Conservation (phyloP, 2,797 vertebrate genomes). For the Mus minutoides region DNA sequence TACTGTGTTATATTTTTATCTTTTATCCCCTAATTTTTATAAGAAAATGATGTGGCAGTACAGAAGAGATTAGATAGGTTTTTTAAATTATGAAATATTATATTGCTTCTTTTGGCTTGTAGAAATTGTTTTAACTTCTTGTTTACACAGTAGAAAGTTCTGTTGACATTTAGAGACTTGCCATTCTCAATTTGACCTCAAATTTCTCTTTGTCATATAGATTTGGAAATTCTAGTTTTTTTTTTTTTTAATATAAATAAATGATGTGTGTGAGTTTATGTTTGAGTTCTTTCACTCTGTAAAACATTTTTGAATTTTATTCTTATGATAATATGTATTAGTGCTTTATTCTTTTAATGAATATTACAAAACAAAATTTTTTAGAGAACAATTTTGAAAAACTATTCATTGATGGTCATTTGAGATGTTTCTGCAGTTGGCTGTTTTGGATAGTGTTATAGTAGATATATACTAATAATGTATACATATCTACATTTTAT, state of each 20-base stretch:
- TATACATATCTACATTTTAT: neutral
- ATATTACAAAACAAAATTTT: neutral
- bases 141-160: neutral
- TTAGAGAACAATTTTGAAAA: neutral
- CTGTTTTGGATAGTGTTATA: neutral
- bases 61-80: accelerated
- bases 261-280: neutral
- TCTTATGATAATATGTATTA: neutral
- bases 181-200: neutral
- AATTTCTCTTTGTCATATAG: neutral
- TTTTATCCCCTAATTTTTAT: neutral
- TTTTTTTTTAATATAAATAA: neutral
- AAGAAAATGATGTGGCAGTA: neutral
- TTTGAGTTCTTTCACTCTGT: neutral
- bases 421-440: neutral
- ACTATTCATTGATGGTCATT: neutral
- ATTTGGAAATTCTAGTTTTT: neutral
- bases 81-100: neutral
- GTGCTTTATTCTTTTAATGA: neutral
- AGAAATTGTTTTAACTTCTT: neutral
- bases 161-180: neutral
- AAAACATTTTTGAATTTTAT: neutral
- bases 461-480: neutral
- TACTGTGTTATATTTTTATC: neutral
- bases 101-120: neutral